phyloP scores from a whole-genome alignment of 1,140 invertebrate species.

The Cyphomyrmex costatus region DNA sequence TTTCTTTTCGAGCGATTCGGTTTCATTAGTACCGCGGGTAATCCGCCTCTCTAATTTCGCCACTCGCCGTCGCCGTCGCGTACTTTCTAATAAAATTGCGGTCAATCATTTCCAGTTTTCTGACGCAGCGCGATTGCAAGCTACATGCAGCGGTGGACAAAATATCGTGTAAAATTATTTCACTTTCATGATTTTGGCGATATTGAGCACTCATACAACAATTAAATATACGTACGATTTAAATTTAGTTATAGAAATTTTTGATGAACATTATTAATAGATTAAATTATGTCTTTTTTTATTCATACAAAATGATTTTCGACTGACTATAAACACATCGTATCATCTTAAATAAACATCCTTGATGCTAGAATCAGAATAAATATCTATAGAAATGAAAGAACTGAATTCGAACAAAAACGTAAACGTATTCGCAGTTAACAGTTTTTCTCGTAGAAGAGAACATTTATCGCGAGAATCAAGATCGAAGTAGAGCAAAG shows the following conservation, averaged over 20 bases:
- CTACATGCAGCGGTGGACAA: neutral
- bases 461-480: slow-evolving; percentile 26
- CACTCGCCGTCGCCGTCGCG: slow-evolving; percentile 8
- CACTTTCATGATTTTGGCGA: neutral
- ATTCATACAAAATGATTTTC: neutral
- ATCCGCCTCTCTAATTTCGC: slow-evolving; percentile 59
- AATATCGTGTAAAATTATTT: neutral
- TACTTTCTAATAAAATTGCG: slow-evolving; percentile 56
- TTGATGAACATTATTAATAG: neutral
- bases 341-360: neutral
- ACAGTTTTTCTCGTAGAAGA: slow-evolving; percentile 8
- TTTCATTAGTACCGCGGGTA: slow-evolving; percentile 50
- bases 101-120: slow-evolving; percentile 55
- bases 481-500: slow-evolving; percentile 2
- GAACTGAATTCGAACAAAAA: neutral
- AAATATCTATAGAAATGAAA: neutral
- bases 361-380: neutral
- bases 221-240: neutral
- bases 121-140: neutral
- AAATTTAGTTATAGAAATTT: neutral
- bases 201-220: neutral
- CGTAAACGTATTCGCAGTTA: neutral
- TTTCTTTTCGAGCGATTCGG: slow-evolving; percentile 49
- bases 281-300: neutral
- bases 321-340: neutral